Conservation (phyloP, 2,113 vertebrate genomes). For the Lonchura striata region DNA sequence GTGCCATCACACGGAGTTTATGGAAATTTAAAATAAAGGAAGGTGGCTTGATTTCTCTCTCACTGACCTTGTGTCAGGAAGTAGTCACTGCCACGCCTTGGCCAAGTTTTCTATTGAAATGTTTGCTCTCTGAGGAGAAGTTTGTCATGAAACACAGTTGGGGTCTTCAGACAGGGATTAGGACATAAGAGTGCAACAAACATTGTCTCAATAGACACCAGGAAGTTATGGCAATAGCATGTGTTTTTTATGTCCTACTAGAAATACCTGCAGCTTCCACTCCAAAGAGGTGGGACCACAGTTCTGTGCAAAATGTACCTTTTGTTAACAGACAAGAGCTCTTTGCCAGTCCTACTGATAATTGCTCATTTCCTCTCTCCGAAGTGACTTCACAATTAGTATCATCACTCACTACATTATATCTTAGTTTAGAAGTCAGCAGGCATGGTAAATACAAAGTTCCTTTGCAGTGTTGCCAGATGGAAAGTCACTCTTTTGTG, state of each 20-base stretch:
- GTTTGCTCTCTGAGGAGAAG: neutral
- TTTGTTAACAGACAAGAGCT: neutral
- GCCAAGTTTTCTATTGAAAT: neutral
- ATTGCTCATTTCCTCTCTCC: neutral
- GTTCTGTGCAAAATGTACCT: neutral
- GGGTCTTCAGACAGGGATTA: rapidly evolving
- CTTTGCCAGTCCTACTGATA: neutral
- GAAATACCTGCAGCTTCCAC: neutral
- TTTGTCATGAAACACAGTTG: neutral
- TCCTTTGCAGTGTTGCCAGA: neutral
- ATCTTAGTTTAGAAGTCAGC: neutral
- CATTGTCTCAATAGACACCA: neutral
- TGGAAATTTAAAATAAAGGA: neutral
- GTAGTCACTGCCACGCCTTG: neutral
- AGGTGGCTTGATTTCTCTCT: neutral
- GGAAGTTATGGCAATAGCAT: neutral
- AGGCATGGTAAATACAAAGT: neutral
- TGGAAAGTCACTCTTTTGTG: neutral
- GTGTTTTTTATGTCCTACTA: neutral
- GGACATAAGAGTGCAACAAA: neutral
- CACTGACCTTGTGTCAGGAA: neutral
- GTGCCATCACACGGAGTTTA: neutral
- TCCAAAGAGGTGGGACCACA: neutral
- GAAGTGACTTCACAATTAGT: rapidly evolving
- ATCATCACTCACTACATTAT: neutral